Evolutionary conservation across 2,888 invertebrate species (phyloP).

Genomic region (Apamea epomidion): DNA sequence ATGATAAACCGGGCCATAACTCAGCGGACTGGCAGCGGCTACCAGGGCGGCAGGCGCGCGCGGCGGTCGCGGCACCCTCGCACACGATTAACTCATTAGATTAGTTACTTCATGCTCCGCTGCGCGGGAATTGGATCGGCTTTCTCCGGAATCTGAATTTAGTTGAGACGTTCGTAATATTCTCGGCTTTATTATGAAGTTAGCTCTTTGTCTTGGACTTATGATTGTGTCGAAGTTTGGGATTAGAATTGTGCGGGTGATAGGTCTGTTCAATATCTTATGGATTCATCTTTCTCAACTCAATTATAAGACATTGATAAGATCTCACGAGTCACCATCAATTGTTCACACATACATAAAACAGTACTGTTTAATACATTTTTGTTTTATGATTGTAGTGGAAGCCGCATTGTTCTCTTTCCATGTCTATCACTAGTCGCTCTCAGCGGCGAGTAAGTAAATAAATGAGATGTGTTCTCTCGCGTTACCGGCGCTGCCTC

Average conservation of each 20-base stretch:
- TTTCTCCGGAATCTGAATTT: conserved; percentile 58
- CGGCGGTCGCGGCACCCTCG: conserved; percentile 47
- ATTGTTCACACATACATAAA: neutral
- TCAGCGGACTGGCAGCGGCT: conserved; percentile 43
- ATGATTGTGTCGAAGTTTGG: conserved; percentile 20
- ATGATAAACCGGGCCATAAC: conserved; percentile 61
- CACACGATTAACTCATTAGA: conserved; percentile 65
- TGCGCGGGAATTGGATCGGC: conserved; percentile 61
- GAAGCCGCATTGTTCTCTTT: neutral
- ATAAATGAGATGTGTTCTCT: no score
- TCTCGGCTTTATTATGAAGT: conserved; percentile 34
- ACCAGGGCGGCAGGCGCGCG: conserved; percentile 29
- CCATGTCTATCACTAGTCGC: conserved; percentile 20
- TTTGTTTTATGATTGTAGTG: neutral
- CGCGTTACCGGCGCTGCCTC: conserved; percentile 10
- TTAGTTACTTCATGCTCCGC: conserved; percentile 61
- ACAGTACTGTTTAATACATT: neutral
- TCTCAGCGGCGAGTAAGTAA: neutral
- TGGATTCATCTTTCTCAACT: conserved; percentile 3
- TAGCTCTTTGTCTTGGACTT: conserved; percentile 26
- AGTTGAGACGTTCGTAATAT: conserved; percentile 55
- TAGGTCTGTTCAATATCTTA: conserved; percentile 13
- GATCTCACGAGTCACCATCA: neutral
- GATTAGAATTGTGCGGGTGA: conserved; percentile 16
- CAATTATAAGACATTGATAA: neutral